These are phyloP conservation scores for Bombus breviceps DNA, from an alignment of 1,140 invertebrate genomes.

Conservation along the genomic window DNA sequence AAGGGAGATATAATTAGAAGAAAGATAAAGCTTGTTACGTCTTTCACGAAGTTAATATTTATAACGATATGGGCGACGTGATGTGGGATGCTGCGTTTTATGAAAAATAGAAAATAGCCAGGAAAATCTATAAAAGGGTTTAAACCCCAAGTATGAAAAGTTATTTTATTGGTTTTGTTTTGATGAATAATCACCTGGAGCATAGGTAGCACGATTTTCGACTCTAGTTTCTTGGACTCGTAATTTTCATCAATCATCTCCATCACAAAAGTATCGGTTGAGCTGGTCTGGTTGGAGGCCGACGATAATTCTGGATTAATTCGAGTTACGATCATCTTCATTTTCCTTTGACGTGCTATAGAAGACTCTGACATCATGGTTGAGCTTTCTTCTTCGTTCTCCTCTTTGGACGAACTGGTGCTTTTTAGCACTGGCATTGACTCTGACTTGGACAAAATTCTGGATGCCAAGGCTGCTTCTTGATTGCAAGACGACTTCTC, in stretches of 20 bases:
- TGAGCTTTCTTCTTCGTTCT: not conserved
- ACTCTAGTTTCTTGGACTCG: slow-evolving; percentile 13
- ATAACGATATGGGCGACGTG: not conserved
- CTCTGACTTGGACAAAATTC: slow-evolving; percentile 41
- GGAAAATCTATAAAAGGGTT: not conserved
- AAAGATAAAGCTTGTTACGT: not conserved
- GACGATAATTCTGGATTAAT: slow-evolving; percentile 40
- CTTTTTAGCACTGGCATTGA: slow-evolving; percentile 45
- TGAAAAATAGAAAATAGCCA: not conserved
- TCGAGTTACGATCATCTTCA: slow-evolving; percentile 50
- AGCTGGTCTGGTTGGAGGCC: not conserved
- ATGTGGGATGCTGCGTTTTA: not conserved
- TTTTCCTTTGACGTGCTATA: slow-evolving; percentile 44
- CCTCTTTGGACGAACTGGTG: not conserved
- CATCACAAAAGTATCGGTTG: not conserved
- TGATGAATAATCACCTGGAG: slow-evolving; percentile 32
- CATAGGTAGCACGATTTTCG: slow-evolving; percentile 16
- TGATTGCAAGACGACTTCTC: not conserved
- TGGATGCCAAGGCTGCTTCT: not conserved
- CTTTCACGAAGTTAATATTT: not conserved
- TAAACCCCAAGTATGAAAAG: not conserved
- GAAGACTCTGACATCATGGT: slow-evolving; percentile 47
- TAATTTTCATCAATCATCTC: slow-evolving; percentile 11
- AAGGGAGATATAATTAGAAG: not conserved
- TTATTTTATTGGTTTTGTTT: not conserved